Evolutionary conservation across 2,113 vertebrate species (phyloP), one percentile per base, ranked within the genome.

Genomic region (Cettia cetti): DNA sequence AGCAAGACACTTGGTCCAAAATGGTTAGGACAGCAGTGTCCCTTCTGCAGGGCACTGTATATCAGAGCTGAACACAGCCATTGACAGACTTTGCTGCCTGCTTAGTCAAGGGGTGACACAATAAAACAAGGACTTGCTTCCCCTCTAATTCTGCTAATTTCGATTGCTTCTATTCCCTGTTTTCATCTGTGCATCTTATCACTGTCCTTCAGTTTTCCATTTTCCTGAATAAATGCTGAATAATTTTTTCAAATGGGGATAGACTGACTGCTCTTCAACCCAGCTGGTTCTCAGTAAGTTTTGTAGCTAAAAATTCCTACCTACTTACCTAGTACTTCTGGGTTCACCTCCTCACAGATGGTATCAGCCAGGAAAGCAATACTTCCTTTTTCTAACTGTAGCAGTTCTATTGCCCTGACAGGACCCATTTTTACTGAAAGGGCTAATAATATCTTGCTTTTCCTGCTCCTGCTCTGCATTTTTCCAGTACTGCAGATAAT

Each of bases 371-470:
- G 57, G 45, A 94, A 82, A 82, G 42, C 65, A 87, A 6, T 30
- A 27, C 5, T 75, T 52, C n/a, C 40, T 74, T 50, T 84, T 79
- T 50, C 57, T 66, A 56, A 18, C 31, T 20, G 30, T 10, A 65
- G 50, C 16, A 57, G 45, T 57, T 65, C 24, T 63, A 53, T 47
- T 90, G 64, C 28, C 60, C 47, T 81, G 50, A 54, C 54, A 85
- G 54, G 76, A 54, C 42, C 30, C 50, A 37, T 77, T 88, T 82
- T 77, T 40, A 61, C 63, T 65, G 52, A 66, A 90, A 86, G 54
- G 71, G 40, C 71, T 95, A 82, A 93, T 77, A 95, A 92, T 89
- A 83, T 9, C n/a, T 76, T 79, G 49, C 44, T 82, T 92, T 92
- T 94, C 75, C 82, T 87, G 89, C 77, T 76, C 13, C 35, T 35